Percentiles rank a stretch among this genome's conserved stretches.
Conservation (phyloP, 2,888 invertebrate genomes). For the Slavum lentiscoides region DNA sequence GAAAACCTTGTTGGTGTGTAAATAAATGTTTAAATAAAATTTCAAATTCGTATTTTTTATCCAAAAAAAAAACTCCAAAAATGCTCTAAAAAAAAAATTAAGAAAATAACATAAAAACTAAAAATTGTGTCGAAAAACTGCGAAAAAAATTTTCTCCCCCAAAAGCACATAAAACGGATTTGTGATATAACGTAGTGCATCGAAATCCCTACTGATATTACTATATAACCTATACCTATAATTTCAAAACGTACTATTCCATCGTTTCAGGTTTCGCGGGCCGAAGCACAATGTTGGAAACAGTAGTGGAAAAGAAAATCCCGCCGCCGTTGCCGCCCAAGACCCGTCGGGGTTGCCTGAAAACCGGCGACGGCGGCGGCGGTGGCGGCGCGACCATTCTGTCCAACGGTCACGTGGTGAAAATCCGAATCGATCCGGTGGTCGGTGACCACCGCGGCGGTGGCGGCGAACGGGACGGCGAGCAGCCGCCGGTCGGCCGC, state of each 20-base stretch:
- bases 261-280: constrained; percentile 16
- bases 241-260: background rate
- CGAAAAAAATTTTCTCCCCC: too few relatives aligned
- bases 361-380: constrained; percentile 10
- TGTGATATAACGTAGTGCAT: too few relatives aligned
- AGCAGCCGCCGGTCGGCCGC: constrained; percentile 45
- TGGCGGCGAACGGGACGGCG: background rate
- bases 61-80: too few relatives aligned
- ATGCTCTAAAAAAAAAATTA: too few relatives aligned
- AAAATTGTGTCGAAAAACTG: too few relatives aligned
- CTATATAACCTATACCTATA: too few relatives aligned
- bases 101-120: too few relatives aligned
- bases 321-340: constrained; percentile 67
- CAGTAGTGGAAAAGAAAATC: constrained; percentile 57
- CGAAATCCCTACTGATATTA: too few relatives aligned
- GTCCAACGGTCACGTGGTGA: constrained; percentile 54
- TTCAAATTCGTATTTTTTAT: too few relatives aligned
- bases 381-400: constrained; percentile 39
- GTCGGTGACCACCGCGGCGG: constrained; percentile 2
- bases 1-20: too few relatives aligned
- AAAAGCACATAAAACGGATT: too few relatives aligned
- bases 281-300: constrained; percentile 29
- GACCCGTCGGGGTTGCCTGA: constrained; percentile 61
- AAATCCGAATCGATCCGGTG: constrained; percentile 55
- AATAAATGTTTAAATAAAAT: too few relatives aligned